A percentile compares a stretch with the other conserved stretches of the same genome.
phyloP scores from a whole-genome alignment of 92 coral and sea anemone species.

The Diadumene lineata region DNA sequence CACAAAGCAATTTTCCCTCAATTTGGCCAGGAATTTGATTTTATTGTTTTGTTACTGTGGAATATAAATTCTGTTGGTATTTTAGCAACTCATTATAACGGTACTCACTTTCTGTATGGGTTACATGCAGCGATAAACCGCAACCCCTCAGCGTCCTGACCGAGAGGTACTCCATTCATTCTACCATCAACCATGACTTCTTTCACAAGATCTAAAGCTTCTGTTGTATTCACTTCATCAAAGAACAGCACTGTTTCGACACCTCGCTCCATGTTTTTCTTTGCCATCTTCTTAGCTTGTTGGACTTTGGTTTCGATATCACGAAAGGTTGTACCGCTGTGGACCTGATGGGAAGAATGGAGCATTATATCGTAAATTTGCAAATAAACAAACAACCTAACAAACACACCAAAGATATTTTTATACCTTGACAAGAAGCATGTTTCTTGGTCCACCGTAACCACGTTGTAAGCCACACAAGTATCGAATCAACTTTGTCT shows the following conservation, averaged over 20 bases:
- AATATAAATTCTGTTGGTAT: neutral
- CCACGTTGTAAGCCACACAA: constrained; percentile 84
- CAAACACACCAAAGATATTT: neutral
- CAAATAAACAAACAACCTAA: neutral
- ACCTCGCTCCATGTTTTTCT: constrained; percentile 39
- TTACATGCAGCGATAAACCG: constrained; percentile 83
- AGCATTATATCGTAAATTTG: neutral
- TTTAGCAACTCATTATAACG: neutral
- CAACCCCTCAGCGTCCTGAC: constrained; percentile 49
- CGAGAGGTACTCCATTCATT: constrained; percentile 75
- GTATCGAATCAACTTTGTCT: constrained; percentile 74
- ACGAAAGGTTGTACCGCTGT: constrained; percentile 80
- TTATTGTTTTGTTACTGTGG: neutral
- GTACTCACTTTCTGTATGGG: constrained; percentile 66
- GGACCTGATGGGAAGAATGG: constrained; percentile 45
- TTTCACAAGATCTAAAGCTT: constrained; percentile 84
- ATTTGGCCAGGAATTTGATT: no score
- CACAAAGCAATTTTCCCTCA: no score
- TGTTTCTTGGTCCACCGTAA: constrained; percentile 50
- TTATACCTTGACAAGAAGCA: constrained; percentile 73
- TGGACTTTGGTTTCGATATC: constrained; percentile 71
- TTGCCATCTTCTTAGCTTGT: constrained; percentile 73
- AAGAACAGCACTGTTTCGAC: constrained; percentile 85
- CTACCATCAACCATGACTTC: constrained; percentile 91
- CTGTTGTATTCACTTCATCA: constrained; percentile 93